These are phyloP conservation scores for Pangasius macronema DNA, from an alignment of 2,797 vertebrate species.

Conservation along the genomic window DNA sequence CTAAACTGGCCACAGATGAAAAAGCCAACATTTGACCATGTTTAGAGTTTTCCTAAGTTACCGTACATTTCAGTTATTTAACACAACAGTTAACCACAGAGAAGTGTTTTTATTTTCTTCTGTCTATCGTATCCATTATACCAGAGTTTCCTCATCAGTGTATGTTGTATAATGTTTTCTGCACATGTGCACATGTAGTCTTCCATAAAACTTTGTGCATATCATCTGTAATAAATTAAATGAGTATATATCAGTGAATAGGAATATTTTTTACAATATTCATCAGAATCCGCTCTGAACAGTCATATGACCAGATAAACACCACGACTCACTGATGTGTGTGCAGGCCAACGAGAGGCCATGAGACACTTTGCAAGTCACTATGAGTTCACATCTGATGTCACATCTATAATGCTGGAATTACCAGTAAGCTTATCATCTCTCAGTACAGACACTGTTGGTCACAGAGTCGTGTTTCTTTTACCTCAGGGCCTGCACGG, in stretches of 20 bases:
- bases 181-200: neutral
- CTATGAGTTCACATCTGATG: neutral
- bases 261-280: neutral
- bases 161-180: neutral
- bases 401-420: neutral
- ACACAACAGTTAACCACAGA: neutral
- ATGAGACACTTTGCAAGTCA: neutral
- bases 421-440: neutral
- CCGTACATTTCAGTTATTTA: neutral
- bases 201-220: neutral
- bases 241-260: neutral
- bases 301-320: neutral
- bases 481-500: slow-evolving; percentile 49
- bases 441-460: neutral
- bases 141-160: neutral
- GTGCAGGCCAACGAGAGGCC: neutral
- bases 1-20: neutral
- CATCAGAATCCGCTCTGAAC: neutral
- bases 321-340: neutral
- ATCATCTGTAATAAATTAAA: neutral
- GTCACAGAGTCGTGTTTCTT: slow-evolving; percentile 4
- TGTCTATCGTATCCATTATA: neutral
- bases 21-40: neutral
- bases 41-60: neutral
- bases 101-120: neutral